A percentile compares a stretch with the other conserved stretches of the same genome.
Conservation (phyloP, 1,140 invertebrate genomes). For the Camponotus vicinus region DNA sequence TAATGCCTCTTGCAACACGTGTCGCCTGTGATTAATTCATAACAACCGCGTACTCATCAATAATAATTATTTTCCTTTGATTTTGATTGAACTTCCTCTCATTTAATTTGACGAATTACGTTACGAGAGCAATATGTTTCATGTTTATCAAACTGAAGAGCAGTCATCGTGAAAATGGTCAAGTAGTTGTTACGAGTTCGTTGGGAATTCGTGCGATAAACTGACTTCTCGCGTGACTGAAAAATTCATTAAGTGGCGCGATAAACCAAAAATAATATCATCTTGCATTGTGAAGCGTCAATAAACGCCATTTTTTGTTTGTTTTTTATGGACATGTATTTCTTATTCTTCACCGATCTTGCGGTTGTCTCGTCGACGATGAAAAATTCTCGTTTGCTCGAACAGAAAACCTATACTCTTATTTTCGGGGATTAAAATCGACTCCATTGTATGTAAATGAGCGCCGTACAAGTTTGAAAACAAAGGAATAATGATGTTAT, state of each 20-base stretch:
- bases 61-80: constrained; percentile 43
- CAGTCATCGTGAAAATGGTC: constrained; percentile 43
- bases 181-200: constrained; percentile 50
- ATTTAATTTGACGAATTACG: constrained; percentile 32
- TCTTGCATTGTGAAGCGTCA: constrained; percentile 43
- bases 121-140: constrained; percentile 15
- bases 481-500: constrained; percentile 28
- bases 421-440: constrained; percentile 28
- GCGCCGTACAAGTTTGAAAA: not conserved
- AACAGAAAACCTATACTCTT: not conserved
- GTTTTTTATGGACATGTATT: constrained; percentile 21
- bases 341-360: constrained; percentile 25
- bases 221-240: constrained; percentile 36
- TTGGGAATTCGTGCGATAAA: constrained; percentile 45
- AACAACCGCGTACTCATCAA: constrained; percentile 31
- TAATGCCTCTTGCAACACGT: not conserved
- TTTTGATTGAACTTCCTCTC: constrained; percentile 48
- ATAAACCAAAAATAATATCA: constrained; percentile 69
- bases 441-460: constrained; percentile 10
- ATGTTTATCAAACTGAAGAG: constrained; percentile 45
- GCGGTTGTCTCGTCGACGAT: not conserved
- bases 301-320: constrained; percentile 24
- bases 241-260: constrained; percentile 49
- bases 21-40: constrained; percentile 2
- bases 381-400: not conserved